Base-by-base conservation (phyloP, 2,113 vertebrate genomes). In the Cinclus cinclus region DNA sequence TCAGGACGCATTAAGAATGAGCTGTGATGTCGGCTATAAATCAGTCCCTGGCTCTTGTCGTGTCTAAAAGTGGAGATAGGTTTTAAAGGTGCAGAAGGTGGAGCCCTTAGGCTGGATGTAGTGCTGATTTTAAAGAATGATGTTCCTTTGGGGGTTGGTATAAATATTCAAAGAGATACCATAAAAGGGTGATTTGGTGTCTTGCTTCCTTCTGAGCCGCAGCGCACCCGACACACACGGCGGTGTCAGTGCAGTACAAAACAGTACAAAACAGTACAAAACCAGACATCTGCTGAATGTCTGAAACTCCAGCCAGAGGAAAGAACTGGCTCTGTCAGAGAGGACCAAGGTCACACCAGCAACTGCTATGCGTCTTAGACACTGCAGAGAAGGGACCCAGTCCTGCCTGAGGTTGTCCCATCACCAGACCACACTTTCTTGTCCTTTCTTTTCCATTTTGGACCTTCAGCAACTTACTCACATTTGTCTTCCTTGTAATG, bases 181-280 rank as follows among this genome's bases (percentile, higher is more conserved):
- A 84, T 27, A 9, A 50, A 44, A 92, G 44, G 8, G 4, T 12
- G 8, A 20, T 53, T 62, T 19, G 39, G 4, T 39, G 7, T 4
- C 1, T 0, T 49, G 9, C 6, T 31, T 65, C 7, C 5, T 56
- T 52, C 53, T 41, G 22, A n/a, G 31, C 6, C 10, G 25, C 46
- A 83, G 25, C 37, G 37, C n/a, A 33, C 7, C 5, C 3, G 1
- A 15, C 21, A 49, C 6, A 19, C 9, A 7, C 0, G 0, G 22
- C 11, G 15, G 10, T 13, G 13, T 35, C 44, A 44, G 13, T 13
- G 23, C 0, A 0, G 11, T 8, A 9, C 13, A 37, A 67, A 79
- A 30, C 6, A n/a, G n/a, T n/a, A n/a, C n/a, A n/a, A 42, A 41
- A 47, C 0, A 0, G 11, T 8, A 9, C 13, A 37, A 67, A 79